A percentile compares a stretch with the other conserved stretches of the same genome.
Conservation (phyloP, 2,888 invertebrate genomes). For the Bimastos eiseni region DNA sequence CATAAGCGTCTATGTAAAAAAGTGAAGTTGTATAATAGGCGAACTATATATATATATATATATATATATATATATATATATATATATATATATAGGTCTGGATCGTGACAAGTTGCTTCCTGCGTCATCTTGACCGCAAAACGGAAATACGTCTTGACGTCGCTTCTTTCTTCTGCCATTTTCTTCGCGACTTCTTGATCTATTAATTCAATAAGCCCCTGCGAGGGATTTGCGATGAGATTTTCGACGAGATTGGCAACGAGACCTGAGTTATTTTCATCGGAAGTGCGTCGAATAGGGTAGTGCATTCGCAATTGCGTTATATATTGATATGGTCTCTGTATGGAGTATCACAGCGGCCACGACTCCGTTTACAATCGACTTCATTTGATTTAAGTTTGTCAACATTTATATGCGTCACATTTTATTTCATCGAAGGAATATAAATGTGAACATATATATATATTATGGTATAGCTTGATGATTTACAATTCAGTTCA, state of each 20-base stretch:
- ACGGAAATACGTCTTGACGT: conserved; percentile 13
- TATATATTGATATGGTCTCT: neutral
- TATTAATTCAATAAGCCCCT: neutral
- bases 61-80: no score
- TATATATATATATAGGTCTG: no score
- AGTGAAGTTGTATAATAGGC: no score
- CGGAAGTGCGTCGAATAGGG: neutral
- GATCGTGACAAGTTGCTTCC: neutral
- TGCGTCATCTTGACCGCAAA: neutral
- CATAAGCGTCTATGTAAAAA: no score
- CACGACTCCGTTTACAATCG: neutral
- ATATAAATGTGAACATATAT: neutral
- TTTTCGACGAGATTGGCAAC: neutral
- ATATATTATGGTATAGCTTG: neutral
- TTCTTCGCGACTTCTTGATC: neutral
- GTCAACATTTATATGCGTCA: neutral
- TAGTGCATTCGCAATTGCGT: conserved; percentile 4
- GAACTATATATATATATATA: no score
- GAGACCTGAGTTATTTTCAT: neutral
- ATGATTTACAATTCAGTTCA: neutral
- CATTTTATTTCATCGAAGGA: neutral
- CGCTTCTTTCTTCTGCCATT: neutral
- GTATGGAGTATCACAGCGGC: no score
- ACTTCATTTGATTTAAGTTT: neutral
- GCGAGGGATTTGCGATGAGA: neutral